phyloP scores from a whole-genome alignment of 2,797 vertebrate genomes.

The Rhinophrynus dorsalis region DNA sequence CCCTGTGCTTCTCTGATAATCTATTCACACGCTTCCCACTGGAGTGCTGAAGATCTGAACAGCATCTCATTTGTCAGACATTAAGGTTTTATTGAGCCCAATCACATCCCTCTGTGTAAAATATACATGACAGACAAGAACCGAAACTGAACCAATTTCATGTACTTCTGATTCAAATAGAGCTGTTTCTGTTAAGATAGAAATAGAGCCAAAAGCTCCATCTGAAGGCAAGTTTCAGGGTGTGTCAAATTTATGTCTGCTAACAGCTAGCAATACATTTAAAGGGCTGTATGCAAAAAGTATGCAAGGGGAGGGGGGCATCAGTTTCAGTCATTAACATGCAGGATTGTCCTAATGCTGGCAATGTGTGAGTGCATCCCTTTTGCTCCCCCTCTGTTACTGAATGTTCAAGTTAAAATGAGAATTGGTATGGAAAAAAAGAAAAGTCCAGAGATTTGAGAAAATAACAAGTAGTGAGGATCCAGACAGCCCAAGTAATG shows the following conservation, averaged over 20 bases:
- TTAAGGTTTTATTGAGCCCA: background rate
- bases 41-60: constrained; percentile 35
- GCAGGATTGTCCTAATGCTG: no score
- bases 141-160: constrained; percentile 26
- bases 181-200: constrained; percentile 7
- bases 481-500: no score
- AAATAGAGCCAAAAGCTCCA: constrained; percentile 5
- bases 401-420: no score
- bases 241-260: background rate
- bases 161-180: constrained; percentile 24
- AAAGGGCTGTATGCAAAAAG: no score
- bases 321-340: no score
- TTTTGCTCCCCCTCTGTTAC: no score
- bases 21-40: constrained; percentile 38
- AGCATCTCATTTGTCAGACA: constrained; percentile 33
- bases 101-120: constrained; percentile 22
- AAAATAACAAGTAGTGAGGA: no score
- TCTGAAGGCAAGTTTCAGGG: background rate
- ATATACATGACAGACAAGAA: constrained; percentile 5
- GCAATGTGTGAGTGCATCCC: no score
- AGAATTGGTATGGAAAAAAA: no score
- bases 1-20: constrained; percentile 35
- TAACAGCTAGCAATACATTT: no score
- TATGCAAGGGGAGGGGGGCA: no score
- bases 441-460: no score